phyloP scores from a whole-genome alignment of 2,113 vertebrate species.

The Cyrtonyx montezumae region DNA sequence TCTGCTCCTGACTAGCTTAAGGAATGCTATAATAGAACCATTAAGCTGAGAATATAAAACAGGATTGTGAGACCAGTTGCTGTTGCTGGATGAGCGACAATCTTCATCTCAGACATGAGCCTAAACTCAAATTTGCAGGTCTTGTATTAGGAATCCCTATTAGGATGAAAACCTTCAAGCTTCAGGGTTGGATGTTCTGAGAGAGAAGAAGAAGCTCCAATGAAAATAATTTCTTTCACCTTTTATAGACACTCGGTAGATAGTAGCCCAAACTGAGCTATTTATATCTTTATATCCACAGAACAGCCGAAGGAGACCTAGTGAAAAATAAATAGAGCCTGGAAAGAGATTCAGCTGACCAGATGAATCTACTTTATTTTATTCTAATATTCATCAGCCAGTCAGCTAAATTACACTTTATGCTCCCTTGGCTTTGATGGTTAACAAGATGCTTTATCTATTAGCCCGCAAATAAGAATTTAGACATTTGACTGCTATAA shows the following conservation, averaged over 20 bases:
- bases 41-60: not conserved
- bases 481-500: not conserved
- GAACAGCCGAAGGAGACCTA: not conserved
- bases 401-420: constrained; percentile 19
- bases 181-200: not conserved
- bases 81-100: not conserved
- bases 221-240: not conserved
- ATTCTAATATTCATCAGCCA: not conserved
- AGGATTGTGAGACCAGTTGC: not conserved
- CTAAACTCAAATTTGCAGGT: not conserved
- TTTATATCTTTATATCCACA: not conserved
- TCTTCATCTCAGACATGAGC: constrained; percentile 12
- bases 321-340: not conserved
- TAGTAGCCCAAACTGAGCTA: not conserved
- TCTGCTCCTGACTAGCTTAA: not conserved
- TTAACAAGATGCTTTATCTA: constrained; percentile 19
- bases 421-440: not conserved
- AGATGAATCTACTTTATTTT: constrained; percentile 1
- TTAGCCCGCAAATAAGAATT: not conserved
- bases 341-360: not conserved
- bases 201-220: not conserved
- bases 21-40: not conserved
- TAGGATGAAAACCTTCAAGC: constrained; percentile 10
- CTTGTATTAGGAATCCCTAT: not conserved
- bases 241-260: not conserved